Percentiles rank a stretch among this genome's conserved stretches.
These are phyloP conservation scores for Latrodectus geometricus DNA, from an alignment of 1,140 invertebrate genomes.

Conservation along the genomic window DNA sequence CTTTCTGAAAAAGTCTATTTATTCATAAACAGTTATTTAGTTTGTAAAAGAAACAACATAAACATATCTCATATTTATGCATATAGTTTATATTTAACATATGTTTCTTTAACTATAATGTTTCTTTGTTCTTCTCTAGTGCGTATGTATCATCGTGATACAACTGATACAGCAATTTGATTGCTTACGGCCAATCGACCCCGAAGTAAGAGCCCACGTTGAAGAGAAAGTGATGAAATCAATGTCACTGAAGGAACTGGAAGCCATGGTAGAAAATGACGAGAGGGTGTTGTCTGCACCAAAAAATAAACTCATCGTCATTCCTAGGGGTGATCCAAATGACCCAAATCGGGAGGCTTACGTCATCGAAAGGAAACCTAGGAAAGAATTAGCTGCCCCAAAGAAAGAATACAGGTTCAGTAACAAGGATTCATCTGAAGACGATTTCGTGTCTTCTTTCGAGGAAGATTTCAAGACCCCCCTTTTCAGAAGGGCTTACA, in stretches of 20 bases:
- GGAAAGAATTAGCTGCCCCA: background rate
- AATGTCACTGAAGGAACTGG: slow-evolving; percentile 45
- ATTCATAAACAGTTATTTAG: too few species aligned
- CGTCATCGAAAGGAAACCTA: slow-evolving; percentile 42
- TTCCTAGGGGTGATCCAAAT: slow-evolving; percentile 8
- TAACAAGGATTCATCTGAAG: background rate
- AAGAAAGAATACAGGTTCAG: background rate
- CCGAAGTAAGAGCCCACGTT: slow-evolving; percentile 25
- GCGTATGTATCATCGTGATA: background rate
- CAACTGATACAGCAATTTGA: slow-evolving; percentile 12
- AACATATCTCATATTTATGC: too few species aligned
- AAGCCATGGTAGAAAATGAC: slow-evolving; percentile 44
- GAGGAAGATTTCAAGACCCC: background rate
- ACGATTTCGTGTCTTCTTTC: background rate
- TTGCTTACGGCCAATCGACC: background rate
- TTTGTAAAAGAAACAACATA: too few species aligned
- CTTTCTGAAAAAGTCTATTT: too few species aligned
- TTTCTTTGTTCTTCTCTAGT: background rate
- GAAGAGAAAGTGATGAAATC: slow-evolving; percentile 52
- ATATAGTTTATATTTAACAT: background rate
- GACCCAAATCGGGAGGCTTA: slow-evolving; percentile 4
- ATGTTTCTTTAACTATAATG: background rate
- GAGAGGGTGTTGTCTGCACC: slow-evolving; percentile 27
- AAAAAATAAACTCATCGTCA: slow-evolving; percentile 8
- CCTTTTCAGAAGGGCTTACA: background rate